A percentile compares a stretch with the other conserved stretches of the same genome.
These are phyloP conservation scores for Echinometra lucunter DNA, from an alignment of 53 echinoderm and acorn worm genomes.

Conservation along the genomic window DNA sequence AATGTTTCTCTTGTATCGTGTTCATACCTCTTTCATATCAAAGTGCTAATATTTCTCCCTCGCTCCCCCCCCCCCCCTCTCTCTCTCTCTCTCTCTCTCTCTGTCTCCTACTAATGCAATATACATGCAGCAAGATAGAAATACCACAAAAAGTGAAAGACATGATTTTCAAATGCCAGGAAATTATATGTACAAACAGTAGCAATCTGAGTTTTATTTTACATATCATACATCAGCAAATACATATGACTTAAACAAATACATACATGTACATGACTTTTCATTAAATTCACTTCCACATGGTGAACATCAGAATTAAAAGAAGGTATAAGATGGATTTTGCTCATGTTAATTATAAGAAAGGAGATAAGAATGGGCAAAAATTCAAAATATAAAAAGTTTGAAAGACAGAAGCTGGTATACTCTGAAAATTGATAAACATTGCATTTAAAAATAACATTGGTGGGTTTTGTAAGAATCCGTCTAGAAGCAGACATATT, in stretches of 20 bases:
- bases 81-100: neutral
- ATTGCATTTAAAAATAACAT: neutral
- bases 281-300: neutral
- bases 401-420: neutral
- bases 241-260: neutral
- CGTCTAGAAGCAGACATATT: neutral
- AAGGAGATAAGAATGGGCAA: neutral
- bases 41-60: neutral
- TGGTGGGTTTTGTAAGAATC: neutral
- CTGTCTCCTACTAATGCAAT: too few species aligned
- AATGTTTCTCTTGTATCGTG: too few species aligned
- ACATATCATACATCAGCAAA: slow-evolving; percentile 32
- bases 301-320: neutral
- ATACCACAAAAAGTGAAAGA: too few species aligned
- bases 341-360: neutral
- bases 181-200: neutral
- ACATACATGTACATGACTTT: neutral
- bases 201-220: slow-evolving; percentile 40
- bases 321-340: neutral
- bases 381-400: neutral
- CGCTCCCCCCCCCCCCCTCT: neutral
- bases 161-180: too few species aligned
- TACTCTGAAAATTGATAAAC: neutral
- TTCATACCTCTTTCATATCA: neutral
- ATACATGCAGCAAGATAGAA: too few species aligned